These are phyloP conservation scores for Hedya salicella DNA, from an alignment of 2,888 invertebrate species.

Conservation along the genomic window DNA sequence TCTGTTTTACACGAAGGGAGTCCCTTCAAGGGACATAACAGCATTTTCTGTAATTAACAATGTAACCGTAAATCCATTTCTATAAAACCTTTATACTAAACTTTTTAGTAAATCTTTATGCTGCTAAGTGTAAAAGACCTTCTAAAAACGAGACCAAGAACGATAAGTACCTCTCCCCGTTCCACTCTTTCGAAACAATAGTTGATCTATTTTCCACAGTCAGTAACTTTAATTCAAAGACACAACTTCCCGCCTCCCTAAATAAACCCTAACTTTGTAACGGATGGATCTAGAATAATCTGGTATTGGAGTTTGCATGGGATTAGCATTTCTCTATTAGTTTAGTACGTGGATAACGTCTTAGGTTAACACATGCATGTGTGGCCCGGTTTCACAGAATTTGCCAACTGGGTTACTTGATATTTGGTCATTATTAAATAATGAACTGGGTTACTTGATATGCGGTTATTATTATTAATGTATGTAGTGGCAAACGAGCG, in stretches of 20 bases:
- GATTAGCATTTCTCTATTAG: slow-evolving; percentile 43
- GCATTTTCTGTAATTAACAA: too few species aligned
- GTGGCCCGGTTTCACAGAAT: neutral
- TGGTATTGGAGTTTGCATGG: slow-evolving; percentile 36
- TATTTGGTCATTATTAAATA: too few species aligned
- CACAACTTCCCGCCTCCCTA: slow-evolving; percentile 36
- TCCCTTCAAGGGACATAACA: too few species aligned
- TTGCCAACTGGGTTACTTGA: neutral
- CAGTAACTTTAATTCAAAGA: slow-evolving; percentile 45
- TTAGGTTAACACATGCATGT: slow-evolving; percentile 14
- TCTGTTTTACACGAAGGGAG: too few species aligned
- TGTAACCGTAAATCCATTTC: too few species aligned
- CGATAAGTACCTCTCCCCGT: neutral
- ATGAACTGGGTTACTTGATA: too few species aligned
- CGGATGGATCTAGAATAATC: slow-evolving; percentile 47
- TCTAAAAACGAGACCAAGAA: too few species aligned
- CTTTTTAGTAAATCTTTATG: too few species aligned
- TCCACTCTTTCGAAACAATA: slow-evolving; percentile 10
- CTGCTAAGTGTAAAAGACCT: too few species aligned
- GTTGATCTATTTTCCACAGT: slow-evolving; percentile 5
- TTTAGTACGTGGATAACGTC: slow-evolving; percentile 16
- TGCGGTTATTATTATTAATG: too few species aligned
- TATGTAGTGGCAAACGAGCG: too few species aligned
- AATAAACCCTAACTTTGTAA: slow-evolving; percentile 29
- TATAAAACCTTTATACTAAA: too few species aligned